Conservation (phyloP, 2,888 invertebrate species). For the Pristionchus japonicus region DNA sequence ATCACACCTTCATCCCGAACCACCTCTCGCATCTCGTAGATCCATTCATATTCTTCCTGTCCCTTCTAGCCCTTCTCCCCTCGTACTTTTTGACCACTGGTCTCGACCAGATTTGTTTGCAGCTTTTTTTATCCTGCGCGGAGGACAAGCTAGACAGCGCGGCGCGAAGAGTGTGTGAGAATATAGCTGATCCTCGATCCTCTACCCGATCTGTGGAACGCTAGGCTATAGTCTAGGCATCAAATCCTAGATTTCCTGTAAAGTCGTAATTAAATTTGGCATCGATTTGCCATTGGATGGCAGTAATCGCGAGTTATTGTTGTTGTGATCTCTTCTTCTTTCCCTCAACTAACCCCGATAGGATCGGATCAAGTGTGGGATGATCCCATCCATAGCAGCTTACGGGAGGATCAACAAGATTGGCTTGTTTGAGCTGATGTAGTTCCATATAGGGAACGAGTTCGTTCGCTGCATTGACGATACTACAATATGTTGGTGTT, state of each 20-base stretch:
- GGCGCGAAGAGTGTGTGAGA: neutral
- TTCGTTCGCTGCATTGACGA: too few species aligned
- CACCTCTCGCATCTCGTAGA: neutral
- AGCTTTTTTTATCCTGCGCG: neutral
- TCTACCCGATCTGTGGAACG: neutral
- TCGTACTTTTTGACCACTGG: neutral
- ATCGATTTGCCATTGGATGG: conserved; percentile 8
- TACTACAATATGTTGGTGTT: too few species aligned
- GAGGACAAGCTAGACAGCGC: neutral
- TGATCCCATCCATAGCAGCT: conserved; percentile 1
- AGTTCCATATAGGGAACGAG: too few species aligned
- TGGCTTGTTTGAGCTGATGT: neutral
- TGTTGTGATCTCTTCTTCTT: neutral
- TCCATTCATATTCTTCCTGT: neutral
- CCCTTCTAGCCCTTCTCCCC: neutral
- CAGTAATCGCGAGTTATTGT: neutral
- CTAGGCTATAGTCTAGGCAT: neutral
- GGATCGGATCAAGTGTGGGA: conserved; percentile 4
- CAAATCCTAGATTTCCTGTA: neutral
- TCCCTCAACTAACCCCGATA: neutral
- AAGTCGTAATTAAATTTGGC: neutral
- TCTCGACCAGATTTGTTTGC: neutral
- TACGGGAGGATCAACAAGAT: conserved; percentile 22
- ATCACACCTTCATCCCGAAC: neutral
- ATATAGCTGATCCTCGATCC: neutral